These are phyloP conservation scores for Nycticebus coucang DNA, from an alignment of 2,113 vertebrate genomes.

Conservation along the genomic window DNA sequence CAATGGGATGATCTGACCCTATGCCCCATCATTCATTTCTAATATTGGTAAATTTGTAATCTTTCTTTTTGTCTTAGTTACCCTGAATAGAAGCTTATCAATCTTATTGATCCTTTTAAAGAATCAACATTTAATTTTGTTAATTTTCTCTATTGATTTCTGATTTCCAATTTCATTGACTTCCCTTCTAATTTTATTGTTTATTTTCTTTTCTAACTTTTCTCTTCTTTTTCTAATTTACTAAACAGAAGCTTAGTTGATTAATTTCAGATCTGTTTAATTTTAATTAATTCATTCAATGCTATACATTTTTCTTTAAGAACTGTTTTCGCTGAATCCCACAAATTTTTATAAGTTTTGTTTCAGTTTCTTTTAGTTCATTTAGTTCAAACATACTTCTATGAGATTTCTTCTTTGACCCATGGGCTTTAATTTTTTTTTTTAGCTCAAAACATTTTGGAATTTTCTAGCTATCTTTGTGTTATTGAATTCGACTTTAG, in stretches of 20 bases:
- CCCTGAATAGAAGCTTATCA: neutral
- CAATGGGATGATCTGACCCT: neutral
- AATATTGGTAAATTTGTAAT: neutral
- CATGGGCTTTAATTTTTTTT: neutral
- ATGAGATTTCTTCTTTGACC: neutral
- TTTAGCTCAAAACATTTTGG: neutral
- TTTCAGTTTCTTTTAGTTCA: neutral
- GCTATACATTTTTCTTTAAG: neutral
- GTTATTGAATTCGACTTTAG: neutral
- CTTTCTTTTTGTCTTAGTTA: neutral
- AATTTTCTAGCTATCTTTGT: neutral
- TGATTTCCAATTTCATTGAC: neutral
- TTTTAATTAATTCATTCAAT: neutral
- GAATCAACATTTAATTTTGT: neutral
- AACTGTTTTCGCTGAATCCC: neutral
- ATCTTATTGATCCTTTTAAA: neutral
- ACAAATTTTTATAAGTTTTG: neutral
- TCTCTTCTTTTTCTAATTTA: neutral
- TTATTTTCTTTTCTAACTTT: neutral
- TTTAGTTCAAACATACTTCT: neutral
- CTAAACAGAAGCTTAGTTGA: neutral
- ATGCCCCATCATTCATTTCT: neutral
- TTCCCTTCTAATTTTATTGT: neutral
- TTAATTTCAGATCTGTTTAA: neutral
- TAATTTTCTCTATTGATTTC: neutral